Evolutionary conservation across 2,888 invertebrate genomes (phyloP).

Genomic region (Tethea ocularis): DNA sequence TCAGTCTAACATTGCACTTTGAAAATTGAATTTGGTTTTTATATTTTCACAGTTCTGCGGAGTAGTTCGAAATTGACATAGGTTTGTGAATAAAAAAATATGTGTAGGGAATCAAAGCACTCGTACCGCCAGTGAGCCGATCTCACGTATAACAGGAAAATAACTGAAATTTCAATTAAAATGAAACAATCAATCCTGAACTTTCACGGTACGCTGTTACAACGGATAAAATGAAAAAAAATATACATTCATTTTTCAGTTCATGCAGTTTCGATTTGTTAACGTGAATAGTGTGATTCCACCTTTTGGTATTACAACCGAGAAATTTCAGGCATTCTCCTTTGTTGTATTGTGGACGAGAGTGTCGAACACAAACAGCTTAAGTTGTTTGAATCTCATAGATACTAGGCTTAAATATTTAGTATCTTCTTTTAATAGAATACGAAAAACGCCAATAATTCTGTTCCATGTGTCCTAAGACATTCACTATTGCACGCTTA

Average conservation of each 20-base stretch:
- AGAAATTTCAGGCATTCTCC: not conserved
- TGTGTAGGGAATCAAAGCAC: conserved; percentile 3
- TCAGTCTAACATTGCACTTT: no score
- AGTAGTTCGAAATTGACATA: not conserved
- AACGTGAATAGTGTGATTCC: not conserved
- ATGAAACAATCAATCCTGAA: conserved; percentile 18
- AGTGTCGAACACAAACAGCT: not conserved
- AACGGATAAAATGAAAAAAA: not conserved
- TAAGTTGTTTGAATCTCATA: no score
- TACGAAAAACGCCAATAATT: no score
- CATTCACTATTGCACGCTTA: no score
- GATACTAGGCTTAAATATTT: no score
- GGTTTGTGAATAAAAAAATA: not conserved
- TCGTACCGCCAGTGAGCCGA: not conserved
- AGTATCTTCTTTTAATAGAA: no score
- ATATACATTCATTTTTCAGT: not conserved
- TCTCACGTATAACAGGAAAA: conserved; percentile 13
- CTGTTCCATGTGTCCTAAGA: no score
- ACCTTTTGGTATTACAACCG: not conserved
- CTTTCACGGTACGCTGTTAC: conserved; percentile 12
- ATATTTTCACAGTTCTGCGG: not conserved
- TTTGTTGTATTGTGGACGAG: not conserved
- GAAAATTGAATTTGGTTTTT: not conserved
- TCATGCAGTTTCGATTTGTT: not conserved
- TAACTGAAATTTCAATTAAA: conserved; percentile 23